phyloP scores from a whole-genome alignment of 2,888 invertebrate species.

The Polyommatus icarus region DNA sequence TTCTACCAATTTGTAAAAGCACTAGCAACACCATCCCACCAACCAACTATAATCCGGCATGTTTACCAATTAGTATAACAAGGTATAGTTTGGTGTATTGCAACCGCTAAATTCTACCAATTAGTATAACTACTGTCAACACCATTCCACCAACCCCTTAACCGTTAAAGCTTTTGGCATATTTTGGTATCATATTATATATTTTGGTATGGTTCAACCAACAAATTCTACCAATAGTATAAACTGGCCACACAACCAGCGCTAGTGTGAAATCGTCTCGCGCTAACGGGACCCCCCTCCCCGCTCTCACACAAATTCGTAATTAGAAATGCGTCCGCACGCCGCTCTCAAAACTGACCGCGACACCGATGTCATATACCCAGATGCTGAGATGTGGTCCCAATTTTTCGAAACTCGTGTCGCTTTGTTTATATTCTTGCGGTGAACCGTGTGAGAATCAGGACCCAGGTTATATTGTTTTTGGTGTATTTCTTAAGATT shows the following conservation, averaged over 20 bases:
- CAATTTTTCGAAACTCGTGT: neutral
- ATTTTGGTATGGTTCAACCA: neutral
- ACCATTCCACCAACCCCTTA: neutral
- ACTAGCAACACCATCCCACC: neutral
- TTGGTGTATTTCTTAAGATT: too few relatives aligned
- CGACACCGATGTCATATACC: neutral
- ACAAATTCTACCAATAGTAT: neutral
- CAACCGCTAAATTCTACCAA: neutral
- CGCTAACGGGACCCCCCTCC: conserved; percentile 62
- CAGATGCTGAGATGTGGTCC: neutral
- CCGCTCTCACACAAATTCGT: conserved; percentile 48
- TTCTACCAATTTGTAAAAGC: too few relatives aligned
- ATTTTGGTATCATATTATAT: neutral
- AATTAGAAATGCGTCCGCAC: conserved; percentile 47
- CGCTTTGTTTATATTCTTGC: too few relatives aligned
- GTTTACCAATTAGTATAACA: too few relatives aligned
- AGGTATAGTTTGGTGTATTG: neutral
- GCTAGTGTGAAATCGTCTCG: conserved; percentile 65
- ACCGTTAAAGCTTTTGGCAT: neutral
- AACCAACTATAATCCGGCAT: too few relatives aligned
- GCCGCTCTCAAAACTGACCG: conserved; percentile 29
- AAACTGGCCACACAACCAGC: neutral
- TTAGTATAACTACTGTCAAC: neutral
- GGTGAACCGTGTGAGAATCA: too few relatives aligned
- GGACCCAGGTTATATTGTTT: too few relatives aligned